Percentiles rank a stretch among this genome's conserved stretches.
Conservation (phyloP, 1,140 invertebrate species). For the Maconellicoccus hirsutus region DNA sequence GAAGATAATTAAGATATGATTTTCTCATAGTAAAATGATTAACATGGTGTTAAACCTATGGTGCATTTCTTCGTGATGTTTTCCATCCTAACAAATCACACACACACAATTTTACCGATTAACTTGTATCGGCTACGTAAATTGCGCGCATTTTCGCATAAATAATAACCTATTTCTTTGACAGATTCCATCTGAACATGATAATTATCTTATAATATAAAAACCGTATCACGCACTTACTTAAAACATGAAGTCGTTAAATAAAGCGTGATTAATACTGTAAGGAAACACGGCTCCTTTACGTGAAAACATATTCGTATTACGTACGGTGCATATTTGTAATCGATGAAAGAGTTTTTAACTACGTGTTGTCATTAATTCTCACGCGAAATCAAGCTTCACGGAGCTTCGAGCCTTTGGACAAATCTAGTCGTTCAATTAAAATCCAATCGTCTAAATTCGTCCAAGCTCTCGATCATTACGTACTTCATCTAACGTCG, state of each 20-base stretch:
- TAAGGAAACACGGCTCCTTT: neutral
- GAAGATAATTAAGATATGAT: no score
- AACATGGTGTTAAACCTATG: no score
- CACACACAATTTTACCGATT: neutral
- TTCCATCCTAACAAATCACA: no score
- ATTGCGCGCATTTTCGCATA: neutral
- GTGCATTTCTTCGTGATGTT: no score
- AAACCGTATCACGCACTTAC: neutral
- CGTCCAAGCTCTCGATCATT: no score
- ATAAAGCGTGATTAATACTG: neutral
- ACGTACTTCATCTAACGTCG: no score
- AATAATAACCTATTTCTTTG: neutral
- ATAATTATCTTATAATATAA: conserved; percentile 6
- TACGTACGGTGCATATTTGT: neutral
- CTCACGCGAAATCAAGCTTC: neutral
- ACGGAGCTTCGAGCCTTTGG: neutral
- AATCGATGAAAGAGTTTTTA: neutral
- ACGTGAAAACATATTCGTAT: neutral
- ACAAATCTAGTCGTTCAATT: neutral
- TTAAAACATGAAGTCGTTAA: neutral
- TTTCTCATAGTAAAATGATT: no score
- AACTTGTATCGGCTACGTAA: neutral
- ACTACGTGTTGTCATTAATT: neutral
- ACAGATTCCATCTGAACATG: neutral
- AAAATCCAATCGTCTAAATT: neutral